Evolutionary conservation across 2,113 vertebrate genomes (phyloP), one percentile per base, ranked within the genome.

Genomic region (Microcebus tavaratra): DNA sequence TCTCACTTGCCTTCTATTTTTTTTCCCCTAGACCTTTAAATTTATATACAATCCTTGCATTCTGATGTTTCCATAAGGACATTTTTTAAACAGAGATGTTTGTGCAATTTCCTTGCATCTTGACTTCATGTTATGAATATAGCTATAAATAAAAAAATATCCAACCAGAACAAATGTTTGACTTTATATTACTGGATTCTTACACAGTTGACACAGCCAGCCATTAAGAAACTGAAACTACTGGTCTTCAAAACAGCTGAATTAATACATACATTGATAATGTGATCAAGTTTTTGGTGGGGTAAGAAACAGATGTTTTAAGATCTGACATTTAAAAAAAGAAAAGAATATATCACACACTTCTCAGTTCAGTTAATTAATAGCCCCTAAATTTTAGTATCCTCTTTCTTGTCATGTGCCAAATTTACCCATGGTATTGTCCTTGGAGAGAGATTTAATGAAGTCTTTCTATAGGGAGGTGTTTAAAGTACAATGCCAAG

Each of bases 271-370:
- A 63, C 11, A 34, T 83, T 34, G 15, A 23, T 48, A 72, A 68
- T 36, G n/a, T 55, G 55, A 61, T 72, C 63, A 39, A 4, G 65
- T 34, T 63, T 61, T 12, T 57, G 23, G 8, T 78, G 82, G 55
- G 50, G 7, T 93, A 31, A 76, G 45, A 85, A 25, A 11, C 50
- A 55, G 9, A 65, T 76, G 18, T 93, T 72, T 93, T 93, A 68
- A 82, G 65, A 85, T 72, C 15, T 82, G 65, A 61, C 57, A 78
- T 59, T 59, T 95, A 53, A 90, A 88, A 53, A 75, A 80, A 94
- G 59, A 65, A 55, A 91, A 50, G 23, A 65, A 63, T 34, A 65
- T 36, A 55, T 15, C 18, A 18, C 8, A 48, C 45, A 29, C 91
- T 39, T 48, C 82, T 72, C 50, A 85, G 65, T 65, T 88, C 84